A percentile compares a stretch with the other conserved stretches of the same genome.
phyloP scores from a whole-genome alignment of 2,888 invertebrate species.

The Melieria picta region DNA sequence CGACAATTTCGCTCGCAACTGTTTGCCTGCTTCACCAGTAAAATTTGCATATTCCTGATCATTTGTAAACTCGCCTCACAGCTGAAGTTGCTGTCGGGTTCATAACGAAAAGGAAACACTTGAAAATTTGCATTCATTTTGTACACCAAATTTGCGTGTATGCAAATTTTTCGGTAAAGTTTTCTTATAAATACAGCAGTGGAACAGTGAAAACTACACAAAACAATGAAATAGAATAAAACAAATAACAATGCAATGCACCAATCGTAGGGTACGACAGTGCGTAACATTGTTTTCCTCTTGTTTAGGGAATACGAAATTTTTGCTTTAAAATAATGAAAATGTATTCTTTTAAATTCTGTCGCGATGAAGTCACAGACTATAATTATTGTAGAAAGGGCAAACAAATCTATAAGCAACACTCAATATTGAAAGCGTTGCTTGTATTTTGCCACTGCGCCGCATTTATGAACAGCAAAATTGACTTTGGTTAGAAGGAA shows the following conservation, averaged over 20 bases:
- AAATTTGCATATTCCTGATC: conserved; percentile 63
- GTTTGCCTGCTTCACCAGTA: conserved; percentile 49
- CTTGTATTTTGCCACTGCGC: too few species aligned
- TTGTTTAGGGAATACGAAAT: too few species aligned
- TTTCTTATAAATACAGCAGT: conserved; percentile 57
- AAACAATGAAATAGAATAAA: not conserved
- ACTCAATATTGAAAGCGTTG: too few species aligned
- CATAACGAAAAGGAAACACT: conserved; percentile 64
- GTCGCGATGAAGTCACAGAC: too few species aligned
- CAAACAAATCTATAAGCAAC: too few species aligned
- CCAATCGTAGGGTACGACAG: too few species aligned
- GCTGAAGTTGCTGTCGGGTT: conserved; percentile 54
- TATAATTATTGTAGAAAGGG: too few species aligned
- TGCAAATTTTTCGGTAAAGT: conserved; percentile 56
- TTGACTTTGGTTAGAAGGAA: too few species aligned
- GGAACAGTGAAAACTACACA: not conserved
- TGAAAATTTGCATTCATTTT: conserved; percentile 59
- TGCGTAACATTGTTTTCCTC: too few species aligned
- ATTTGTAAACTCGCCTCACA: conserved; percentile 48
- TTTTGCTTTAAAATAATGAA: too few species aligned
- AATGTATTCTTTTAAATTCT: too few species aligned
- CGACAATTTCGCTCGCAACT: conserved; percentile 32
- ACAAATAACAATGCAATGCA: not conserved
- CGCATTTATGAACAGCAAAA: too few species aligned
- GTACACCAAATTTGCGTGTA: conserved; percentile 47